phyloP scores from a whole-genome alignment of 1,140 invertebrate genomes.

The Cydia splendana region DNA sequence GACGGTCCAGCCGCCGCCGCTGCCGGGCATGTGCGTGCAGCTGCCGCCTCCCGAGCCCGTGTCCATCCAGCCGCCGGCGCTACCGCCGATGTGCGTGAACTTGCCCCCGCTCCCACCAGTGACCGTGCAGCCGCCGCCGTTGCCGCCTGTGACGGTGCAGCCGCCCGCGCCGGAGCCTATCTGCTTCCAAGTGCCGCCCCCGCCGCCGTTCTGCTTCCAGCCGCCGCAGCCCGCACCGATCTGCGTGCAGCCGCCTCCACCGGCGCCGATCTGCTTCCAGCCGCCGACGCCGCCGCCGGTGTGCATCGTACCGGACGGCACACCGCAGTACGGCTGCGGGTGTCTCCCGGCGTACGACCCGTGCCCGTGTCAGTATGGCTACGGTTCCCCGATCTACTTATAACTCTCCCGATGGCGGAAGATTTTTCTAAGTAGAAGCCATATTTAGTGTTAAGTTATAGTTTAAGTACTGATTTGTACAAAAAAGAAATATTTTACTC shows the following conservation, averaged over 20 bases:
- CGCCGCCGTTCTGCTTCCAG: conserved; percentile 59
- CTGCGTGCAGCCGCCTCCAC: conserved; percentile 60
- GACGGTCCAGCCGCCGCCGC: conserved; percentile 60
- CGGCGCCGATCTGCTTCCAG: conserved; percentile 61
- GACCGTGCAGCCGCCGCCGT: conserved; percentile 55
- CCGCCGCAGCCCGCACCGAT: conserved; percentile 59
- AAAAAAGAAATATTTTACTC: not conserved
- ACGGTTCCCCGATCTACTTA: not conserved
- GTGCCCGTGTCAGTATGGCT: conserved; percentile 14
- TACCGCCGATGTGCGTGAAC: conserved; percentile 58
- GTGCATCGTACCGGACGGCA: conserved; percentile 35
- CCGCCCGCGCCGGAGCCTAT: conserved; percentile 57
- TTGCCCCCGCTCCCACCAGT: conserved; percentile 55
- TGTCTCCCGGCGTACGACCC: conserved; percentile 39
- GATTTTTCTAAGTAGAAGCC: not conserved
- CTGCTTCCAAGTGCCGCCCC: conserved; percentile 60
- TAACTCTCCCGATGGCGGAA: not conserved
- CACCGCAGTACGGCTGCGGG: conserved; percentile 40
- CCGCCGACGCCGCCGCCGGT: conserved; percentile 46
- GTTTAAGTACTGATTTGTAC: not conserved
- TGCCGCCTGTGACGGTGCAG: conserved; percentile 36
- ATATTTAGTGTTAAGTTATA: not conserved
- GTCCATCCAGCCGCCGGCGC: conserved; percentile 61
- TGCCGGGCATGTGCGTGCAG: conserved; percentile 35
- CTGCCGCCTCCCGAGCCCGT: conserved; percentile 43